phyloP scores from a whole-genome alignment of 2,113 vertebrate species.

The Entelurus aequoreus region DNA sequence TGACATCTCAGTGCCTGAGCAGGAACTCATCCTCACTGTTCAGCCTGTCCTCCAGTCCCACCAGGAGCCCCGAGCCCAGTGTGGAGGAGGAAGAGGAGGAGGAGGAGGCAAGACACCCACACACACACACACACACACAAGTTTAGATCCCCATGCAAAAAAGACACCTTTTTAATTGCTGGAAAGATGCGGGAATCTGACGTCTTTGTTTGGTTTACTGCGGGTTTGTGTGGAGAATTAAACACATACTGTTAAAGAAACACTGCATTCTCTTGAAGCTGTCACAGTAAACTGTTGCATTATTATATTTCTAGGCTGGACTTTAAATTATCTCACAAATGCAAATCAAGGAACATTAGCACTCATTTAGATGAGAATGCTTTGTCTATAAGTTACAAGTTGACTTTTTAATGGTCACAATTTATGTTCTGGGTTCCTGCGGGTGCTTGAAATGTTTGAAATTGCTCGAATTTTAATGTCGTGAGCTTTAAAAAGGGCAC shows the following conservation, averaged over 20 bases:
- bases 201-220: background rate
- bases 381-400: background rate
- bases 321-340: too few relatives aligned
- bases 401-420: background rate
- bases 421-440: background rate
- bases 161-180: background rate
- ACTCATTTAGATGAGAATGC: background rate
- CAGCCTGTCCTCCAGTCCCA: constrained; percentile 62
- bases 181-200: background rate
- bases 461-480: too few relatives aligned
- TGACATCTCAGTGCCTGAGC: constrained; percentile 43
- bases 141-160: background rate
- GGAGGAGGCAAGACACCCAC: constrained; percentile 55
- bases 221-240: background rate
- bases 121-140: constrained; percentile 7
- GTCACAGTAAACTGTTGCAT: background rate
- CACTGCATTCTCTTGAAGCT: background rate
- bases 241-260: background rate
- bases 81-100: constrained; percentile 1
- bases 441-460: background rate
- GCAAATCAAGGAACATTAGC: background rate
- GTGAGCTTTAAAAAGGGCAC: too few relatives aligned
- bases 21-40: constrained; percentile 53
- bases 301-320: too few relatives aligned
- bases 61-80: constrained; percentile 58